Evolutionary conservation across 2,888 invertebrate genomes (phyloP), one percentile per base, ranked within the genome.

Genomic region (Archips xylosteana): DNA sequence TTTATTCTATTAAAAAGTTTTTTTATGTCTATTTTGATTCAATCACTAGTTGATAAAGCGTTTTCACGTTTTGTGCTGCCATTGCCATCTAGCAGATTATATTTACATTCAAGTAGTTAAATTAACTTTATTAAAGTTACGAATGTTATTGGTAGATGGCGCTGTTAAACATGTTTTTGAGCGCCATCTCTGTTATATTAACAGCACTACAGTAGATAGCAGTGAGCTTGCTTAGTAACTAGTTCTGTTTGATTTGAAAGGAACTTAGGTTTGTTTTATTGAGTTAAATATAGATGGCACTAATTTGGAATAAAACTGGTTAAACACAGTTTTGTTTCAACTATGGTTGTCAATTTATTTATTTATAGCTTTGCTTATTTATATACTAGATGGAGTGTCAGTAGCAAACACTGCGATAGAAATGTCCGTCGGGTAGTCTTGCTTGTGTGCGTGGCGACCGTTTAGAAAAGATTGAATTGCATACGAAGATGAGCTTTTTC

Each of bases 21-120:
- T 15, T 45, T 51, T 6, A 3, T n/a, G 9, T 5, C 32, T 6
- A 36, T 54, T 5, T 2, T 23, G 2, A 57, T 57, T 10, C 12
- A 57, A 73, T 63, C 73, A 73, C 73, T 73, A 73, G 63, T 60
- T 32, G 73, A 39, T 64, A 64, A 68, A 73, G 63, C 73, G 69
- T 68, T 36, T 42, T 13, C 10, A 5, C 34, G 23, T 1, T 23
- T 2, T 2, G 6, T 15, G 47, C 39, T 34, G 73, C 63, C 68
- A 73, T 42, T 34, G 73, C 63, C 68, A 73, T 42, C 63, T 69
- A 32, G 34, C 49, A 47, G 32, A 4, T 51, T 1, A 13, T 3
- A 32, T 13, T 13, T 57, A n/a, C 10, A 57, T 3, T 0, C 32
- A 57, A 12, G 4, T 32, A 12, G 57, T 57, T 6, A 8, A 13